These are phyloP conservation scores for Orius insidiosus DNA, from an alignment of 1,140 invertebrate species.

Conservation along the genomic window DNA sequence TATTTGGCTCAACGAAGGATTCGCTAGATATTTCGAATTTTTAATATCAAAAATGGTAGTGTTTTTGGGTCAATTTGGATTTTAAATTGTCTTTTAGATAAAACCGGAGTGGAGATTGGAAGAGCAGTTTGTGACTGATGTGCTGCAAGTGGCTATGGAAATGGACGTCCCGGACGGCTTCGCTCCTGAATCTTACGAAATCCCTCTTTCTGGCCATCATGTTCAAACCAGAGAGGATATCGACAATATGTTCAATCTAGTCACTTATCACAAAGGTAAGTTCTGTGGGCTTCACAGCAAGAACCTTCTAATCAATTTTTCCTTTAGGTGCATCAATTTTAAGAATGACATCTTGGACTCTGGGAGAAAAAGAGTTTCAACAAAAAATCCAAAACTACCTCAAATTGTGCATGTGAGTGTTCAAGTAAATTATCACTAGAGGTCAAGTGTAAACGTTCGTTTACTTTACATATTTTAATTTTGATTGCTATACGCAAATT, in stretches of 20 bases:
- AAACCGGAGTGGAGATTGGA: conserved; percentile 30
- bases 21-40: conserved; percentile 31
- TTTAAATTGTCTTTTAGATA: conserved; percentile 19
- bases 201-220: conserved; percentile 32
- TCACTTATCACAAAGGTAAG: conserved; percentile 44
- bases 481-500: no score
- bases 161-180: conserved; percentile 61
- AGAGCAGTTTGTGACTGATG: conserved; percentile 31
- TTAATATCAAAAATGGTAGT: conserved; percentile 39
- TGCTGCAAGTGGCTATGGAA: conserved; percentile 48
- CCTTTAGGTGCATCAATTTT: conserved; percentile 38
- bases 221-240: conserved; percentile 29
- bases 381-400: conserved; percentile 37
- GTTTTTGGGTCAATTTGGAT: conserved; percentile 32
- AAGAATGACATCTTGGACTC: conserved; percentile 55
- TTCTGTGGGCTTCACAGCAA: no score
- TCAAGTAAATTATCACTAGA: no score
- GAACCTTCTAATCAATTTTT: conserved; percentile 17
- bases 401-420: conserved; percentile 15
- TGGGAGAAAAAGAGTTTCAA: conserved; percentile 45
- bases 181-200: no score
- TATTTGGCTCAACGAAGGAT: conserved; percentile 25
- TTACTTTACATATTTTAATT: no score
- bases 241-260: conserved; percentile 34
- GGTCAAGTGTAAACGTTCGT: no score